These are phyloP conservation scores for Athalia cordata DNA, from an alignment of 2,888 invertebrate species.

Conservation along the genomic window DNA sequence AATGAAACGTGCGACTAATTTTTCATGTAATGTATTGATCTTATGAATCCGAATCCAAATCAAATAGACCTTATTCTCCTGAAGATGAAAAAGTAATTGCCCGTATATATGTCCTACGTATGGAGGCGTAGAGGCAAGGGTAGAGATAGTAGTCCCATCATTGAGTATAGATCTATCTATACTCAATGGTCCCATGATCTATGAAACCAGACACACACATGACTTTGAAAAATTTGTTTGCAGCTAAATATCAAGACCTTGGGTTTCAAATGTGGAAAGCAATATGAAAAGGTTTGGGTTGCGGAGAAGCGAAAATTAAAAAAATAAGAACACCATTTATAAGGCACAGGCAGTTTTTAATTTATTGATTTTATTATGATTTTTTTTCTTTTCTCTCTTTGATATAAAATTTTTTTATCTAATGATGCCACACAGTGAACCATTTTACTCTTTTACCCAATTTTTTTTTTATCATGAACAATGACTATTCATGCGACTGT, in stretches of 20 bases:
- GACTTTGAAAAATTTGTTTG: too few species aligned
- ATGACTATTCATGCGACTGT: conserved; percentile 62
- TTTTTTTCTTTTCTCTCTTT: conserved; percentile 69
- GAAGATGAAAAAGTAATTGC: too few species aligned
- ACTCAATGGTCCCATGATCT: too few species aligned
- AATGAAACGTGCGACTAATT: too few species aligned
- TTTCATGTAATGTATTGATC: too few species aligned
- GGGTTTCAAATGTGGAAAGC: neutral
- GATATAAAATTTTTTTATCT: conserved; percentile 73
- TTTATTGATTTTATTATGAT: conserved; percentile 69
- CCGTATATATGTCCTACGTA: too few species aligned
- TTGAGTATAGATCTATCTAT: too few species aligned
- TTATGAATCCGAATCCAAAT: too few species aligned
- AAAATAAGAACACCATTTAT: conserved; percentile 43
- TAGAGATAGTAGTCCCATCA: too few species aligned
- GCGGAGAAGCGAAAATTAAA: neutral
- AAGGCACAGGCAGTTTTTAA: conserved; percentile 60
- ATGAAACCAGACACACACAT: too few species aligned
- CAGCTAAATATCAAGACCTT: neutral
- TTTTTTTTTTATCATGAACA: conserved; percentile 45
- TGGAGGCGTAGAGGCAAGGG: too few species aligned
- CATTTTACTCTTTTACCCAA: conserved; percentile 64
- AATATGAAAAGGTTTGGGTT: neutral
- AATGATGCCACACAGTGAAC: conserved; percentile 71
- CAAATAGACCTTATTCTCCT: too few species aligned